A percentile compares a stretch with the other conserved stretches of the same genome.
phyloP scores from a whole-genome alignment of 2,113 vertebrate species.

The Poecilia latipinna region DNA sequence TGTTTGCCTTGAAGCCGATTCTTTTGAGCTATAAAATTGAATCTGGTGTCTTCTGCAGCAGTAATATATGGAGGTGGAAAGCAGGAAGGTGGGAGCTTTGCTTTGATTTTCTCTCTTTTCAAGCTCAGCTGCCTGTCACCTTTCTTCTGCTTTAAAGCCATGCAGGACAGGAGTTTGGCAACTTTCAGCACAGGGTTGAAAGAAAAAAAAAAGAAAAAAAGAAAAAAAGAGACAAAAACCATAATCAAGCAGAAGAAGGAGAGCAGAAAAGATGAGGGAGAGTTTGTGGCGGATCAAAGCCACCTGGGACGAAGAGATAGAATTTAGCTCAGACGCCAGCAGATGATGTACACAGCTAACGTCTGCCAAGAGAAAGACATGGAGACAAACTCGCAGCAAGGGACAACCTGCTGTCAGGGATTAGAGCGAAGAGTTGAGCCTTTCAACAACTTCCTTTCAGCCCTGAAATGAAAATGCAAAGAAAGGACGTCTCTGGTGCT shows the following conservation, averaged over 20 bases:
- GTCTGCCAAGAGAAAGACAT: conserved; percentile 45
- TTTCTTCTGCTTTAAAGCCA: conserved; percentile 36
- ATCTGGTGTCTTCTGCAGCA: conserved; percentile 14
- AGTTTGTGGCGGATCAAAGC: conserved; percentile 66
- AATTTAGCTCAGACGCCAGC: conserved; percentile 77
- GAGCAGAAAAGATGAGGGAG: conserved; percentile 45
- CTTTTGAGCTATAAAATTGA: conserved; percentile 1
- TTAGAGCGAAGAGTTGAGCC: conserved; percentile 62
- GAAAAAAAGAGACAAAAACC: conserved; percentile 21
- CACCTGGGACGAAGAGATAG: conserved; percentile 73
- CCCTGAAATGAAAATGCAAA: conserved; percentile 49
- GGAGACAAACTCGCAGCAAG: conserved; percentile 58
- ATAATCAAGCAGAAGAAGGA: conserved; percentile 29
- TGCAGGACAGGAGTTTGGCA: conserved; percentile 65
- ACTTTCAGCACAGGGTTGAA: conserved; percentile 49
- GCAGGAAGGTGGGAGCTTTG: conserved; percentile 17
- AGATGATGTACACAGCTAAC: conserved; percentile 74
- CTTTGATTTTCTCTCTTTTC: conserved; percentile 54
- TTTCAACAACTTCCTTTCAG: conserved; percentile 59
- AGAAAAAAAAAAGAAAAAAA: not conserved
- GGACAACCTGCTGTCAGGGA: conserved; percentile 65
- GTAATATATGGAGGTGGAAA: conserved; percentile 3
- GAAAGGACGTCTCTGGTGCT: conserved; percentile 7
- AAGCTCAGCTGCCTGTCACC: conserved; percentile 51
- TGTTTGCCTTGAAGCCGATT: not conserved